A percentile compares a stretch with the other conserved stretches of the same genome.
These are phyloP conservation scores for Margarornis squamiger DNA, from an alignment of 2,797 vertebrate genomes.

Conservation along the genomic window DNA sequence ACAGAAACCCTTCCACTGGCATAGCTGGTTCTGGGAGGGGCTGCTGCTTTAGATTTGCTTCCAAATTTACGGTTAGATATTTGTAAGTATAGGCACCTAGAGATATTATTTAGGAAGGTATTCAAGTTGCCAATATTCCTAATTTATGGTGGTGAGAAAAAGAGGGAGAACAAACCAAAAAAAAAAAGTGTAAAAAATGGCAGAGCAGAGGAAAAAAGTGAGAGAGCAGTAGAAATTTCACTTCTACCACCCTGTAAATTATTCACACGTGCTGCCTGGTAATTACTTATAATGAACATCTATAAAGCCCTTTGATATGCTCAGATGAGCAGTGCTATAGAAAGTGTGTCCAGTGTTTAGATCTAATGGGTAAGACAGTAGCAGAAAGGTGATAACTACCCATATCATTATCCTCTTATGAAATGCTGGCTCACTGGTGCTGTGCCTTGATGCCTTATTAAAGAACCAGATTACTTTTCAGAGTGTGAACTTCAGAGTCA, in stretches of 20 bases:
- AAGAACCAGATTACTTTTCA: conserved; percentile 24
- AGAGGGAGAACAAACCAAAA: not conserved
- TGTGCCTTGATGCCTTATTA: not conserved
- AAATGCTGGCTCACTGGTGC: conserved; percentile 25
- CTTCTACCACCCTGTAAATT: conserved; percentile 30
- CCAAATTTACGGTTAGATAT: not conserved
- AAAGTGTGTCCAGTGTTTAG: conserved; percentile 68
- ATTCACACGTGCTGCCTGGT: conserved; percentile 44
- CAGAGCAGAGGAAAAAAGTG: not conserved
- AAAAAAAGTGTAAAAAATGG: not conserved
- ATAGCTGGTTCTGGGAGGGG: not conserved
- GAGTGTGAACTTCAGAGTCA: not conserved
- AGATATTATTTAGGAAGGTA: not conserved
- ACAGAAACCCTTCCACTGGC: not conserved
- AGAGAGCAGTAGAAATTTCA: not conserved
- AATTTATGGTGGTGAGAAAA: not conserved
- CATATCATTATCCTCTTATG: conserved; percentile 65
- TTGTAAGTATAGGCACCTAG: not conserved
- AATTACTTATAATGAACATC: conserved; percentile 61
- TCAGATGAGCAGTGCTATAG: conserved; percentile 50
- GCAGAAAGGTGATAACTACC: conserved; percentile 60
- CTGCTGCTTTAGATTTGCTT: not conserved
- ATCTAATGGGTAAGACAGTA: conserved; percentile 66
- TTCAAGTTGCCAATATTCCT: not conserved
- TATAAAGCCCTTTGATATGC: conserved; percentile 67